phyloP scores from a whole-genome alignment of 2,113 vertebrate genomes.

The Pseudorectes ferrugineus region DNA sequence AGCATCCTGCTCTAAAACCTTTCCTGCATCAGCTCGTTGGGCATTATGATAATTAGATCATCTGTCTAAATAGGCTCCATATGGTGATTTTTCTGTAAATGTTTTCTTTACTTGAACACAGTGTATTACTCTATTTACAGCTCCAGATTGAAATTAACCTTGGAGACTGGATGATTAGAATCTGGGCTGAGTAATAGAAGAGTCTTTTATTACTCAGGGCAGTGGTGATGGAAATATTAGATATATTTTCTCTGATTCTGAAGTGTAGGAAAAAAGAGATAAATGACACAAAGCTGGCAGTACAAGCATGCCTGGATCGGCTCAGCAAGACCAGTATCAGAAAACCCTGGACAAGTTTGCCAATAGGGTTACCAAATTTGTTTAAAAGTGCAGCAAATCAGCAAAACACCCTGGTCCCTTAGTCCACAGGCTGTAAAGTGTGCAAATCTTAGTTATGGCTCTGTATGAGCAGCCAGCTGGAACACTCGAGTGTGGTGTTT shows the following conservation, averaged over 20 bases:
- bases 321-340: neutral
- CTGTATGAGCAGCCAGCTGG: rapidly evolving
- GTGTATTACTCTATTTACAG: conserved; percentile 37
- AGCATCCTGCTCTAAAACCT: conserved; percentile 24
- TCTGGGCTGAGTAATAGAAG: neutral
- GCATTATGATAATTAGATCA: conserved; percentile 57
- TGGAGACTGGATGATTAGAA: conserved; percentile 19
- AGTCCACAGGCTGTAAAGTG: neutral
- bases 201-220: neutral
- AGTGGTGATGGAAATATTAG: neutral
- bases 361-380: rapidly evolving
- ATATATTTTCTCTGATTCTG: neutral
- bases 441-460: neutral
- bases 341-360: neutral
- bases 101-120: conserved; percentile 59
- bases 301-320: neutral
- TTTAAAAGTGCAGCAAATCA: neutral
- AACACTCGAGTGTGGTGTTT: neutral
- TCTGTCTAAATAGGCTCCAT: conserved; percentile 54
- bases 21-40: conserved; percentile 26
- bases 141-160: conserved; percentile 51
- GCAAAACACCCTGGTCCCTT: neutral
- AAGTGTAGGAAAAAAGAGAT: neutral
- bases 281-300: neutral
- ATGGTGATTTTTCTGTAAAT: conserved; percentile 58